Percentiles rank a stretch among this genome's conserved stretches.
These are phyloP conservation scores for Esox niger DNA, from an alignment of 2,113 vertebrate genomes.

Conservation along the genomic window DNA sequence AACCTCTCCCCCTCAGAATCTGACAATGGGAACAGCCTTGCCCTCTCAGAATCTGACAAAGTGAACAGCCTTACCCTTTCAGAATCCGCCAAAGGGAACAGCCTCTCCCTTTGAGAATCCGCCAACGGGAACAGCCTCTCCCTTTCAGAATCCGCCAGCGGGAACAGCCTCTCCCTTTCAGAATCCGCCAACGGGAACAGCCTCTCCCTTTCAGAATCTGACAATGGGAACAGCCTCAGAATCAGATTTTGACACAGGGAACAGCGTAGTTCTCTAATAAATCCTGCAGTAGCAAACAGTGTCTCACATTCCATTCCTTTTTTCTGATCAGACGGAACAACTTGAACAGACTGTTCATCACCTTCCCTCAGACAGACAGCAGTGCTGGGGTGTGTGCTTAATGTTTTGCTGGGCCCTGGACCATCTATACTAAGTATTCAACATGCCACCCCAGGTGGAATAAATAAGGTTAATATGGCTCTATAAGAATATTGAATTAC, in stretches of 20 bases:
- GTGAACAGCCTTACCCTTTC: too few relatives aligned
- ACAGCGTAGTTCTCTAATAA: too few relatives aligned
- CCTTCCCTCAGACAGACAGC: too few relatives aligned
- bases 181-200: not conserved
- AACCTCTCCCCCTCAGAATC: slow-evolving; percentile 3
- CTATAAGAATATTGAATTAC: slow-evolving; percentile 76
- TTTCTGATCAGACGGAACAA: too few relatives aligned
- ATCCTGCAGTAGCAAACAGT: too few relatives aligned
- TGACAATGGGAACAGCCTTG: too few relatives aligned
- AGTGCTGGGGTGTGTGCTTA: too few relatives aligned
- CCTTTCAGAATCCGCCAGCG: not conserved
- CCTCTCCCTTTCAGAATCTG: not conserved
- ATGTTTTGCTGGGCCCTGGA: not conserved
- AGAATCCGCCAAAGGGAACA: too few relatives aligned
- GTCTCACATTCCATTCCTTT: too few relatives aligned
- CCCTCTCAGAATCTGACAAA: not conserved
- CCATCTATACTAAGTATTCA: slow-evolving; percentile 45
- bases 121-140: not conserved
- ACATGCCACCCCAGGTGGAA: slow-evolving; percentile 60
- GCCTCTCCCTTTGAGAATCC: not conserved
- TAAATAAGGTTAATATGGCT: slow-evolving; percentile 75
- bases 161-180: not conserved
- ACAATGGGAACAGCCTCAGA: not conserved
- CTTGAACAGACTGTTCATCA: too few relatives aligned
- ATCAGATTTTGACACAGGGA: too few relatives aligned